phyloP scores from a whole-genome alignment of 2,797 vertebrate species.

The Myioborus miniatus region DNA sequence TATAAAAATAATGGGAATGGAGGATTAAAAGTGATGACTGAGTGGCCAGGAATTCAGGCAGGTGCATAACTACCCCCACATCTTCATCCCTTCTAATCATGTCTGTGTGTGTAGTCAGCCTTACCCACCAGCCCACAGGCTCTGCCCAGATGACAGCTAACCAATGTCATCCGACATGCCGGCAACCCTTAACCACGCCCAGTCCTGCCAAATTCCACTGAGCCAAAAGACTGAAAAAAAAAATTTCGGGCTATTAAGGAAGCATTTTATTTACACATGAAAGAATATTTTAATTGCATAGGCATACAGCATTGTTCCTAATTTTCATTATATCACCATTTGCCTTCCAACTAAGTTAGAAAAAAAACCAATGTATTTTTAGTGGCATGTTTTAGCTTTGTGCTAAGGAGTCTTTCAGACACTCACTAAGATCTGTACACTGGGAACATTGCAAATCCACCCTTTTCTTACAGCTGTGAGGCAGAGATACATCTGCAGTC shows the following conservation, averaged over 20 bases:
- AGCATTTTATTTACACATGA: background rate
- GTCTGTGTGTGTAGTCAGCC: background rate
- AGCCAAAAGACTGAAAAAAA: background rate
- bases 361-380: background rate
- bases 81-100: background rate
- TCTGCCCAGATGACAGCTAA: background rate
- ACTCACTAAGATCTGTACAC: background rate
- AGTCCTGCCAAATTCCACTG: background rate
- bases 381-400: background rate
- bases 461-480: background rate
- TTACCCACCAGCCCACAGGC: background rate
- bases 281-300: background rate
- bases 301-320: background rate
- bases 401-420: background rate
- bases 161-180: background rate
- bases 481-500: background rate
- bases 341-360: background rate
- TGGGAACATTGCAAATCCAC: background rate
- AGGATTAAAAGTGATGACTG: background rate
- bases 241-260: background rate
- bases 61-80: background rate
- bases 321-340: background rate
- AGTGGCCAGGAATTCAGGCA: constrained; percentile 9
- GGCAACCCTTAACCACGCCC: background rate
- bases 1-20: background rate